phyloP scores from a whole-genome alignment of 2,113 vertebrate genomes.

The Cinclus mexicanus region DNA sequence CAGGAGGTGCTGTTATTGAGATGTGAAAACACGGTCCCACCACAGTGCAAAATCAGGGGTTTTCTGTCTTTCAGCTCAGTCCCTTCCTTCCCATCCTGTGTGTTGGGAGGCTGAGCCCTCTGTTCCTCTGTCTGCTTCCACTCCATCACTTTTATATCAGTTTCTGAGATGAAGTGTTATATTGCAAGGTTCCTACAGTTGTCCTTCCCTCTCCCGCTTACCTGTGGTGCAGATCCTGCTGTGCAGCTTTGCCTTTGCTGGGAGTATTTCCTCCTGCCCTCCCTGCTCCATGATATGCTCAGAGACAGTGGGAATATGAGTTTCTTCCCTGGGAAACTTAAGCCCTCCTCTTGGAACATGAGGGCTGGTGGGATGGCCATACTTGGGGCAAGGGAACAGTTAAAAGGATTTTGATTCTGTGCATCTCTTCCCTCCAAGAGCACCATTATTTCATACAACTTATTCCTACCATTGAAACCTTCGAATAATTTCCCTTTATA shows the following conservation, averaged over 20 bases:
- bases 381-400: background rate
- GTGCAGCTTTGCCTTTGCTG: background rate
- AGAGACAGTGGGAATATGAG: background rate
- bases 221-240: accelerated
- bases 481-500: slow-evolving; percentile 43
- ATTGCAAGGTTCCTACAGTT: background rate
- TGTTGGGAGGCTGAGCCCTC: background rate
- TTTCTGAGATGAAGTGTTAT: background rate
- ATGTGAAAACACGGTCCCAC: background rate
- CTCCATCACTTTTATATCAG: background rate
- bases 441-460: slow-evolving; percentile 21
- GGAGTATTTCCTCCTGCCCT: background rate
- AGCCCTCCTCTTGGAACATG: accelerated
- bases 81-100: background rate
- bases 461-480: slow-evolving; percentile 31
- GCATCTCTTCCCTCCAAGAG: background rate
- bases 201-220: background rate
- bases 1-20: accelerated
- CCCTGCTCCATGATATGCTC: background rate
- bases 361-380: background rate
- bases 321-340: background rate
- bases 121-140: background rate
- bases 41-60: background rate
- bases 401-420: background rate
- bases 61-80: background rate